Evolutionary conservation across 2,113 vertebrate genomes (phyloP), one percentile per base, ranked within the genome.

Genomic region (Cephalopterus ornatus): DNA sequence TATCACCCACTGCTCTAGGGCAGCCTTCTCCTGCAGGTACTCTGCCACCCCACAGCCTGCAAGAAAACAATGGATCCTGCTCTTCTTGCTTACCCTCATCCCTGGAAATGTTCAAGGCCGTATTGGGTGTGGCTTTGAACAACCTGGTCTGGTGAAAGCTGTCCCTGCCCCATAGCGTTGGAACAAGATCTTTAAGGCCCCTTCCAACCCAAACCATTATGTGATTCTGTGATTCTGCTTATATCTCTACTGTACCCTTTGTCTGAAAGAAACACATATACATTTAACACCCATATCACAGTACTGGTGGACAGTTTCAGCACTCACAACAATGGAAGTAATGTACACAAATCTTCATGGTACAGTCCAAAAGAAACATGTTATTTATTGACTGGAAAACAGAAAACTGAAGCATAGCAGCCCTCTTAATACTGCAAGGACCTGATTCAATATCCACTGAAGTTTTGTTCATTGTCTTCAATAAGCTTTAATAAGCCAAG

Each of bases 401-500:
- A 2, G 53, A 94, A 92, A 96, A 80, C 30, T 44, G 35, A 96
- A 76, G 7, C 33, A 30, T 18, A 55, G 21, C 63, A 78, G 23
- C 30, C 26, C 71, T 58, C 53, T 33, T 62, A 76, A 66, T 76
- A 46, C 46, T 73, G 26, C 39, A 73, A 80, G 8, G 22, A 63
- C 47, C 23, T 47, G 12, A 71, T 42, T 93, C 26, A 66, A 77
- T 77, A 70, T 28, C 42, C 59, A 85, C 15, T 77, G 65, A 71
- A 80, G 17, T 9, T 65, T 81, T 61, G 74, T 71, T 59, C 32
- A 11, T 58, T 73, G 30, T 42, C n/a, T 85, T 92, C 68, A 91
- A 76, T 74, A 53, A 95, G n/a, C 47, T 76, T 77, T 85, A 96
- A 75, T 73, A 88, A 93, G 55, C 42, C 17, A 50, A 33, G 35